Evolutionary conservation across 2,888 invertebrate species (phyloP).

Genomic region (Drosophila neutralis): DNA sequence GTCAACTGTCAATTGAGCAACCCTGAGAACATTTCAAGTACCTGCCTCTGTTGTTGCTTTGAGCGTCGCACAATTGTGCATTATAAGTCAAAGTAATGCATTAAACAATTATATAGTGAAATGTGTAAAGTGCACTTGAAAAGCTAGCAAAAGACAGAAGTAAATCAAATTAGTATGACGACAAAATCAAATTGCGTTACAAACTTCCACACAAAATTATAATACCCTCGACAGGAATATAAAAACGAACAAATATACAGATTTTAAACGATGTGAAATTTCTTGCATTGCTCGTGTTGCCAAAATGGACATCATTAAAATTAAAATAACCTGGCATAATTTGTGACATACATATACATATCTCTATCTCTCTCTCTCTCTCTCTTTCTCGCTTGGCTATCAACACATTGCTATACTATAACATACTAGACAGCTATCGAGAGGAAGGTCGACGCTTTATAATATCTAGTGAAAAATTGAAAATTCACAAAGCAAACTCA

Average conservation of each 20-base stretch:
- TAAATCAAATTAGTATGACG: slow-evolving; percentile 30
- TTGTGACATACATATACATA: slow-evolving; percentile 23
- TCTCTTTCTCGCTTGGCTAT: slow-evolving; percentile 24
- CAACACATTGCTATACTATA: slow-evolving; percentile 16
- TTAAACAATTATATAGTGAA: slow-evolving; percentile 39
- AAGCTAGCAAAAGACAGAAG: slow-evolving; percentile 17
- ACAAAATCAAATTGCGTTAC: slow-evolving; percentile 32
- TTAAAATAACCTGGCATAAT: slow-evolving; percentile 48
- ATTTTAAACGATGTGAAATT: slow-evolving; percentile 37
- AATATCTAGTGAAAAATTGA: slow-evolving; percentile 9
- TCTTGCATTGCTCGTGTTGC: slow-evolving; percentile 26
- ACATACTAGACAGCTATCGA: slow-evolving; percentile 19
- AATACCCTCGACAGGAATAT: background rate
- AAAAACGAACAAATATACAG: background rate
- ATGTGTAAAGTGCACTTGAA: slow-evolving; percentile 34
- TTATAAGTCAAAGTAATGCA: background rate
- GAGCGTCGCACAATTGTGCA: slow-evolving; percentile 12
- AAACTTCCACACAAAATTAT: background rate
- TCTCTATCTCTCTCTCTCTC: background rate
- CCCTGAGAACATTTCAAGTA: slow-evolving; percentile 20
- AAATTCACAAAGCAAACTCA: slow-evolving; percentile 12
- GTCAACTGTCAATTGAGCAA: slow-evolving; percentile 23
- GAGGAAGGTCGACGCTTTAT: slow-evolving; percentile 54
- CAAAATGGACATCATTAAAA: slow-evolving; percentile 31
- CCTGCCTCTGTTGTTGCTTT: slow-evolving; percentile 7